Evolutionary conservation across 2,113 vertebrate genomes (phyloP).

Genomic region (Mus spicilegus): DNA sequence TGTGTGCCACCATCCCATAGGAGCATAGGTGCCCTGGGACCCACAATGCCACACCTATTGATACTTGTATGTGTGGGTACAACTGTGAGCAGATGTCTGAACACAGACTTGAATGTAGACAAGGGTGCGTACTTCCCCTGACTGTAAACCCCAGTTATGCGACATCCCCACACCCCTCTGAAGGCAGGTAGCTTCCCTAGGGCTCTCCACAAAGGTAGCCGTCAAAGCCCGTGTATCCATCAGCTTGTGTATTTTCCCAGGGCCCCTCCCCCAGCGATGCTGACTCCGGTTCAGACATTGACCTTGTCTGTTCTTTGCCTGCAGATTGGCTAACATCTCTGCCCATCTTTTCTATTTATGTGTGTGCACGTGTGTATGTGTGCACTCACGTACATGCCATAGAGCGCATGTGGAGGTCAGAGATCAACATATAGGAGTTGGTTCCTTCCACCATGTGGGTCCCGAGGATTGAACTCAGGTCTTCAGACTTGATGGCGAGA

Average conservation of each 20-base stretch:
- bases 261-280: accelerated
- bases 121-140: background rate
- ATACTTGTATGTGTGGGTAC: background rate
- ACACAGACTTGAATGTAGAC: background rate
- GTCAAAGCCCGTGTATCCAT: background rate
- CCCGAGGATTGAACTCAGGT: background rate
- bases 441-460: background rate
- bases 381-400: background rate
- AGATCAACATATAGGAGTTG: background rate
- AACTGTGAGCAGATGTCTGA: background rate
- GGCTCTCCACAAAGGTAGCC: background rate
- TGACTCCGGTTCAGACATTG: background rate
- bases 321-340: background rate
- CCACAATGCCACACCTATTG: background rate
- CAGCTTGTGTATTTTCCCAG: accelerated
- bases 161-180: background rate
- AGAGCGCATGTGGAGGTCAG: background rate
- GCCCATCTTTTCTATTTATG: too few relatives aligned
- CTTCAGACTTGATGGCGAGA: background rate
- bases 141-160: background rate
- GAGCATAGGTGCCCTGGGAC: background rate
- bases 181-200: background rate
- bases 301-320: background rate
- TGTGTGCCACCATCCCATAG: background rate
- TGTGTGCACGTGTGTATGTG: background rate